phyloP scores from a whole-genome alignment of 2,113 vertebrate genomes.

The Raja brachyura region DNA sequence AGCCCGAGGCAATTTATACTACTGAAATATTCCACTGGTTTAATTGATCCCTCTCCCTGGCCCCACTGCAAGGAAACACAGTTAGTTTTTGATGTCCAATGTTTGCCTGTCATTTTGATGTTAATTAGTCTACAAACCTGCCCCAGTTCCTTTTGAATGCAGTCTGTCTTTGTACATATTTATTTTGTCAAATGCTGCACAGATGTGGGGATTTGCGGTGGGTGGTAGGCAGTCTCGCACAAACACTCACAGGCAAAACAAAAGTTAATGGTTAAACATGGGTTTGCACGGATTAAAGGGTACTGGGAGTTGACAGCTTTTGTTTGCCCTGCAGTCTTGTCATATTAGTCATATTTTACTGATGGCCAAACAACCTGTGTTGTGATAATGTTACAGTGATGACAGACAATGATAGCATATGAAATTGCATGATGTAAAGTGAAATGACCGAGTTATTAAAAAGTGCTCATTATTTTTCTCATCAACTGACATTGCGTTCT shows the following conservation, averaged over 20 bases:
- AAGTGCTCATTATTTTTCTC: neutral
- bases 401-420: neutral
- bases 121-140: slow-evolving; percentile 7
- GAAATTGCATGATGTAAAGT: neutral
- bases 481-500: neutral
- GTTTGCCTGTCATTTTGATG: slow-evolving; percentile 26
- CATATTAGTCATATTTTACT: neutral
- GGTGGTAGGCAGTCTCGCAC: neutral
- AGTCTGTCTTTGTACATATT: neutral
- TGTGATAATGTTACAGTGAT: slow-evolving; percentile 16
- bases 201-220: neutral
- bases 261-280: slow-evolving; percentile 4
- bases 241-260: slow-evolving; percentile 7
- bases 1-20: neutral
- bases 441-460: slow-evolving; percentile 8
- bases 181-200: neutral
- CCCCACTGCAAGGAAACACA: neutral
- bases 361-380: neutral
- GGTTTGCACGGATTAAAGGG: neutral
- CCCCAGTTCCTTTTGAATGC: slow-evolving; percentile 24
- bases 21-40: neutral
- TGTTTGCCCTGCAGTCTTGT: neutral
- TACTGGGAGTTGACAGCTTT: slow-evolving; percentile 17
- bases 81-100: neutral
- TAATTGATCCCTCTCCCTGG: neutral